These are phyloP conservation scores for Brachypteracias leptosomus DNA, from an alignment of 2,113 vertebrate genomes.

Conservation along the genomic window DNA sequence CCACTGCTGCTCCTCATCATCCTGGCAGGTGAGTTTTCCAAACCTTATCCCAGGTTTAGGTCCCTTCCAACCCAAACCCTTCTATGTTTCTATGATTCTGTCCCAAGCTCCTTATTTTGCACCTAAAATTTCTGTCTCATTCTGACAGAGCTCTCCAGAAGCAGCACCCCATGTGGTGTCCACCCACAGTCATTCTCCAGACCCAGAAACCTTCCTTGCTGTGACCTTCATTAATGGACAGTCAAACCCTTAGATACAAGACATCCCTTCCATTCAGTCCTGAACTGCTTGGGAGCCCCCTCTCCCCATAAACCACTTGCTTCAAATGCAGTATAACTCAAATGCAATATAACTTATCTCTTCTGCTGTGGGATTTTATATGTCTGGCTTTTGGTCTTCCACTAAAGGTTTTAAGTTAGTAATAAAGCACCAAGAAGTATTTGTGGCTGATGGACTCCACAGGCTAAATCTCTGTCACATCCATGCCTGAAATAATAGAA, in stretches of 20 bases:
- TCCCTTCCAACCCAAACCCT: too few relatives aligned
- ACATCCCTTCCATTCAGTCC: neutral
- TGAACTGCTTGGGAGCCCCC: too few relatives aligned
- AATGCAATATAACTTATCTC: rapidly evolving
- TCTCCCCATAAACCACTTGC: neutral
- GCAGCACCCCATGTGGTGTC: rapidly evolving
- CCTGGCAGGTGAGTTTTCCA: neutral
- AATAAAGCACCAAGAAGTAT: neutral
- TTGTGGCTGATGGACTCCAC: neutral
- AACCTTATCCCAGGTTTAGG: neutral
- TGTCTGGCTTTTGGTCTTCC: neutral
- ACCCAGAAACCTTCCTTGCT: neutral
- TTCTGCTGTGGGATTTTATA: neutral
- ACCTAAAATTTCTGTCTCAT: neutral
- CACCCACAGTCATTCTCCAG: neutral
- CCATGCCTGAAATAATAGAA: neutral
- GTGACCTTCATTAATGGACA: neutral
- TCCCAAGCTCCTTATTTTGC: neutral
- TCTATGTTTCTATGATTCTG: too few relatives aligned
- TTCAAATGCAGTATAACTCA: neutral
- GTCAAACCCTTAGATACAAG: rapidly evolving
- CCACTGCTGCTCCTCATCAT: neutral
- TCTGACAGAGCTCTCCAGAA: neutral
- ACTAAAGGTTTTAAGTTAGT: neutral
- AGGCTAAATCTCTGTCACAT: neutral